phyloP scores from a whole-genome alignment of 2,113 vertebrate species.

The Mystacornis crossleyi region DNA sequence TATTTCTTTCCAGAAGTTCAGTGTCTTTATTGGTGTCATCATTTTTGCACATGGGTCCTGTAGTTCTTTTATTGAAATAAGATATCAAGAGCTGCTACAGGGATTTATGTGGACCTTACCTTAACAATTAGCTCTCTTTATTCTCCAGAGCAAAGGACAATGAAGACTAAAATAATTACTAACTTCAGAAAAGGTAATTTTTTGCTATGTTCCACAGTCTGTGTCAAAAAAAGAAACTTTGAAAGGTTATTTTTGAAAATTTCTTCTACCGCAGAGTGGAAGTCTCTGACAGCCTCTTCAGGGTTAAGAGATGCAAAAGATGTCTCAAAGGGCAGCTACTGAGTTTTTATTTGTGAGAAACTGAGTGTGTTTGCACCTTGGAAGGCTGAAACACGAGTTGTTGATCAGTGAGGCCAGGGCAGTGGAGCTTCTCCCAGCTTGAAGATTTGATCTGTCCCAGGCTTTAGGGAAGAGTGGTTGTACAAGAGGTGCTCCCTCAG shows the following conservation, averaged over 20 bases:
- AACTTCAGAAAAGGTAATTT: background rate
- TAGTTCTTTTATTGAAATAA: background rate
- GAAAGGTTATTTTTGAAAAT: background rate
- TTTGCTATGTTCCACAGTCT: background rate
- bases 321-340: background rate
- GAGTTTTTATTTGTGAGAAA: background rate
- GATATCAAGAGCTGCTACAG: background rate
- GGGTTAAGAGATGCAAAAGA: background rate
- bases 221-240: background rate
- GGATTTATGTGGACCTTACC: background rate
- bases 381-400: background rate
- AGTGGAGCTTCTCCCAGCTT: background rate
- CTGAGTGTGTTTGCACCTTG: background rate
- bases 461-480: background rate
- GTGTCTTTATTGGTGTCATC: background rate
- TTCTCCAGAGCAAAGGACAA: background rate
- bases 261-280: background rate
- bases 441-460: background rate
- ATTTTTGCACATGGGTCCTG: background rate
- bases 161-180: background rate
- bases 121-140: background rate
- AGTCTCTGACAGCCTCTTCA: background rate
- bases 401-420: background rate
- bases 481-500: accelerated
- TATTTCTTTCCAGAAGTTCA: background rate